Evolutionary conservation across 2,888 invertebrate genomes (phyloP), one percentile per base, ranked within the genome.

Genomic region (Chloromyia formosa): DNA sequence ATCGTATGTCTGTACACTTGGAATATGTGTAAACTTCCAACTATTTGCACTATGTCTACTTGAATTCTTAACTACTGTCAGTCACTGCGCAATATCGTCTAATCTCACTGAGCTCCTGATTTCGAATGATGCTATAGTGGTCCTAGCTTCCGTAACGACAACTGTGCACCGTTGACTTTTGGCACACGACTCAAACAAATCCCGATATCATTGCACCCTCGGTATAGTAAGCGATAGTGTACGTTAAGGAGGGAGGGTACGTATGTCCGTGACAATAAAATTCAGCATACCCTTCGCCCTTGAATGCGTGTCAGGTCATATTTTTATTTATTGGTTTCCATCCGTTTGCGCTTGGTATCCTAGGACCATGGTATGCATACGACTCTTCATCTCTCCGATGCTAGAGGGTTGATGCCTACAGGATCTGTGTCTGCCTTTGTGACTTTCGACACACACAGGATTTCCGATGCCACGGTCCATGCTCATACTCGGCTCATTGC

Each of bases 1-100:
- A 84, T 83, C 27, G 27, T 35, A 2, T 4, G 7, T 40, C 12
- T 49, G 3, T 49, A 27, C 53, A 68, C 64, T n/a, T n/a, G n/a
- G n/a, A n/a, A n/a, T n/a, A n/a, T n/a, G n/a, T n/a, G n/a, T 69
- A 18, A 9, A 27, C 16, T 35, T 35, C 27, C 7, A 35, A 35
- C 27, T 35, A 35, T 35, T 35, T 35, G 27, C 27, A 35, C 27
- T n/a, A n/a, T n/a, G n/a, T n/a, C n/a, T n/a, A n/a, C n/a, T n/a
- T n/a, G n/a, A 35, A 35, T 35, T 35, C 27, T 2, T 35, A 35
- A 35, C 27, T 35, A 35, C 27, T 35, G 27, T 35, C 3, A 35
- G 27, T 35, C 27, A 35, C 27, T 35, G 27, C 27, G 27, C 22
- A 49, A 18, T 22, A 20, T 49, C 66, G 66, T 54, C 74, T 35